Percentiles rank a stretch among this genome's conserved stretches.
These are phyloP conservation scores for Morphnarchus princeps DNA, from an alignment of 2,113 vertebrate species.

Conservation along the genomic window DNA sequence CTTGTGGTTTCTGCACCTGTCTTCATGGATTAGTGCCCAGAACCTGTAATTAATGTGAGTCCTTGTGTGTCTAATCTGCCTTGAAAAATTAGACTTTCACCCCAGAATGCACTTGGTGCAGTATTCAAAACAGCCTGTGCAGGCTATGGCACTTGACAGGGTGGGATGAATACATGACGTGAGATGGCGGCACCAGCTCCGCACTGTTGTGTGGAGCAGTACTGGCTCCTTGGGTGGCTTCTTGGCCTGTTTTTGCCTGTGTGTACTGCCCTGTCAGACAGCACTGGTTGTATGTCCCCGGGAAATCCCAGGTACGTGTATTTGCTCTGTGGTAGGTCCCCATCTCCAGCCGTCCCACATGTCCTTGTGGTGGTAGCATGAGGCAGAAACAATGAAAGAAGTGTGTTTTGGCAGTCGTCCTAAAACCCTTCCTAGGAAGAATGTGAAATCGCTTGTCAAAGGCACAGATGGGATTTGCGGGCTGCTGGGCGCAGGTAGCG, in stretches of 20 bases:
- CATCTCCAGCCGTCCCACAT: background rate
- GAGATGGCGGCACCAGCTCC: fast-evolving
- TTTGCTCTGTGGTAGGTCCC: background rate
- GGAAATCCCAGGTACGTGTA: background rate
- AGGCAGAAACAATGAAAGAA: background rate
- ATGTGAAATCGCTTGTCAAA: background rate
- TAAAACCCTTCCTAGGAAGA: constrained; percentile 42
- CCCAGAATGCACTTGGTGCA: constrained; percentile 27
- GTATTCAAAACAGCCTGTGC: background rate
- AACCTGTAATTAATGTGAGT: constrained; percentile 60
- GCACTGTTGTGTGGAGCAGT: background rate
- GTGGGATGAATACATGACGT: fast-evolving
- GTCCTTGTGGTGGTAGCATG: background rate
- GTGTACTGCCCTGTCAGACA: background rate
- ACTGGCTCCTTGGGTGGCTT: background rate
- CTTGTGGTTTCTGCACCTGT: constrained; percentile 61
- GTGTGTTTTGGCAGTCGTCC: background rate
- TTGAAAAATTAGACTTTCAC: constrained; percentile 56
- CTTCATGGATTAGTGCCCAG: constrained; percentile 60
- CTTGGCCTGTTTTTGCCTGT: background rate
- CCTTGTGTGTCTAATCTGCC: constrained; percentile 66
- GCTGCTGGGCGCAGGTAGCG: background rate
- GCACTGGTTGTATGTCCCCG: background rate
- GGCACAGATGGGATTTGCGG: background rate
- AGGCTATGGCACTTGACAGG: fast-evolving